Evolutionary conservation across 2,797 vertebrate species (phyloP).

Genomic region (Discoglossus pictus): DNA sequence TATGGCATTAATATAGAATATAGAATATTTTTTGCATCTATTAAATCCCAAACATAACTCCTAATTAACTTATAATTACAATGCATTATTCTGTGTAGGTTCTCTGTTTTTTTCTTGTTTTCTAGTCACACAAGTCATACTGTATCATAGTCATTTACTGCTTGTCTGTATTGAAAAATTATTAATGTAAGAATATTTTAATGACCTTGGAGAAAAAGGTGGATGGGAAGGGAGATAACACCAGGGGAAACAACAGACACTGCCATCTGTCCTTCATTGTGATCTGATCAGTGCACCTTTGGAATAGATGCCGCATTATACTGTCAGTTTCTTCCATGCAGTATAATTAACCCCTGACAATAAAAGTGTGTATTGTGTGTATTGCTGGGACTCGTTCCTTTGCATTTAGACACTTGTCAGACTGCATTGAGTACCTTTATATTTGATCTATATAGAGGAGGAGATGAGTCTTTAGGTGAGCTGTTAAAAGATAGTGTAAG

Average conservation of each 20-base stretch:
- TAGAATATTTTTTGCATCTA: no score
- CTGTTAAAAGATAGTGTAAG: no score
- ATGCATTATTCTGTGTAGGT: no score
- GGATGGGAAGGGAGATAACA: neutral
- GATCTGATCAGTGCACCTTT: neutral
- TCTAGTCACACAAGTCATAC: neutral
- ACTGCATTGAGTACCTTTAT: no score
- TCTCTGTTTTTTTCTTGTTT: slow-evolving; percentile 1
- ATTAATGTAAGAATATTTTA: slow-evolving; percentile 6
- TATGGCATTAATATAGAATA: no score
- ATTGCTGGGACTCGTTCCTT: no score
- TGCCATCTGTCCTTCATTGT: slow-evolving; percentile 1
- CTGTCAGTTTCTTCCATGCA: neutral
- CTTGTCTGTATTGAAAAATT: slow-evolving; percentile 5
- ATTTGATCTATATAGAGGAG: no score
- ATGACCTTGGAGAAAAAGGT: neutral
- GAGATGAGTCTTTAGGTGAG: no score
- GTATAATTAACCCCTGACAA: slow-evolving; percentile 1
- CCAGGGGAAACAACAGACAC: slow-evolving; percentile 1
- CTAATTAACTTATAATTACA: no score
- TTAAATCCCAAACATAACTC: no score
- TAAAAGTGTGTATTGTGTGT: no score
- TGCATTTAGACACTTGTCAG: no score
- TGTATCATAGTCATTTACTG: neutral
- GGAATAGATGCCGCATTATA: neutral